Conservation (phyloP, 2,888 invertebrate species). For the Arrhopalites spinosus region DNA sequence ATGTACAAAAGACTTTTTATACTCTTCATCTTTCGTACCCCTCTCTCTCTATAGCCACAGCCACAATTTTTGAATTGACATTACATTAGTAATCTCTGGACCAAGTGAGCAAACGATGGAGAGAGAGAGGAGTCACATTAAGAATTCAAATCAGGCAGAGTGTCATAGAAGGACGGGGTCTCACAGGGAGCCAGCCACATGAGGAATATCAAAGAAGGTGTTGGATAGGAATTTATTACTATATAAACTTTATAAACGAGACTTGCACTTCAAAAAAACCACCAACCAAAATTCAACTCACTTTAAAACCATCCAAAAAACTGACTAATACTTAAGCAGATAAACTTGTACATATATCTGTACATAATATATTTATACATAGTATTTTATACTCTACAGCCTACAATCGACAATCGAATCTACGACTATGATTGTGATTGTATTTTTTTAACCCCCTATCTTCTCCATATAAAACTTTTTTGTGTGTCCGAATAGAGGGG, state of each 20-base stretch:
- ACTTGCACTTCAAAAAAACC: neutral
- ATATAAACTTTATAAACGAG: neutral
- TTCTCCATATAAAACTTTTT: neutral
- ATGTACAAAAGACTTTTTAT: neutral
- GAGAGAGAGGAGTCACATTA: constrained; percentile 17
- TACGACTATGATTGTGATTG: constrained; percentile 15
- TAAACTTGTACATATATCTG: neutral
- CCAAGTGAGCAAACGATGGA: neutral
- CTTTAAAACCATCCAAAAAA: neutral
- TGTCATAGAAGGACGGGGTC: neutral
- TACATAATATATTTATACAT: neutral
- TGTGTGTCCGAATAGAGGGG: neutral
- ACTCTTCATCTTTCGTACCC: neutral
- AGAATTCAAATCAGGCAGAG: constrained; percentile 34
- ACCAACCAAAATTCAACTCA: neutral
- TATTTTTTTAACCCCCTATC: constrained; percentile 1
- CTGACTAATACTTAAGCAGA: neutral
- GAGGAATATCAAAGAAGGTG: constrained; percentile 30
- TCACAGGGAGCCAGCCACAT: constrained; percentile 15
- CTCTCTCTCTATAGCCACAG: neutral
- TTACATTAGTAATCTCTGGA: neutral
- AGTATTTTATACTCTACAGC: neutral
- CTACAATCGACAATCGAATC: constrained; percentile 9
- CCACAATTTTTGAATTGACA: too few relatives aligned
- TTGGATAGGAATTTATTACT: constrained; percentile 26